Base-by-base conservation (phyloP, 2,113 vertebrate species). In the Polypterus senegalus region DNA sequence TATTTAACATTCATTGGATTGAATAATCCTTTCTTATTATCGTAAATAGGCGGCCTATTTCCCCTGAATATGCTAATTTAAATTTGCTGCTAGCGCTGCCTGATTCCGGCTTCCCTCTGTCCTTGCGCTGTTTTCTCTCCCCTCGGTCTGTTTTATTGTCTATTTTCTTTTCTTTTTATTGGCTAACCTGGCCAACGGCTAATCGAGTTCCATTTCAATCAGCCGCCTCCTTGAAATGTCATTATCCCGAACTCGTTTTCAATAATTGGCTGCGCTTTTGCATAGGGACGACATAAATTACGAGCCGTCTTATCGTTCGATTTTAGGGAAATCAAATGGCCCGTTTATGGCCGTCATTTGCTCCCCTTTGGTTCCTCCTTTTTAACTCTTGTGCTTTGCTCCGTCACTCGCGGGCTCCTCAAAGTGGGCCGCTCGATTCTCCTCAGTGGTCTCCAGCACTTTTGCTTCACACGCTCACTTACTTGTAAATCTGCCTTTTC, bases 1-100 rank as follows among this genome's bases (percentile, higher is more conserved):
- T 98, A 92, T 94, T 98, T 98, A 98, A 97, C 95, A 97, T 98
- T 98, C 95, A 98, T 98, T 97, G 94, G 90, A 97, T 93, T 92
- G 91, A 95, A 98, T 97, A 97, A 97, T 98, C 93, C 92, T 86
- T 54, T 84, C 85, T 94, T 93, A 97, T 98, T 97, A 97, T 98
- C 94, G 93, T 91, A 89, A 95, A 94, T 94, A 90, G 87, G 87
- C 90, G 92, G 90, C 90, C 92, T 93, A 94, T 97, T 95, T 97
- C 93, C 93, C 90, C 91, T 91, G 90, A 94, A 94, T 95, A 98
- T 98, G 95, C 91, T 95, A 97, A 98, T 97, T 91, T 91, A 85
- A 94, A 87, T 89, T 95, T 88, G 92, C 95, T 98, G 89, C 86
- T 61, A 97, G 95, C 92, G 76, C 83, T 89, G 75, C 75, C 74